phyloP scores from a whole-genome alignment of 2,888 invertebrate genomes.

The Limnephilus auricula region DNA sequence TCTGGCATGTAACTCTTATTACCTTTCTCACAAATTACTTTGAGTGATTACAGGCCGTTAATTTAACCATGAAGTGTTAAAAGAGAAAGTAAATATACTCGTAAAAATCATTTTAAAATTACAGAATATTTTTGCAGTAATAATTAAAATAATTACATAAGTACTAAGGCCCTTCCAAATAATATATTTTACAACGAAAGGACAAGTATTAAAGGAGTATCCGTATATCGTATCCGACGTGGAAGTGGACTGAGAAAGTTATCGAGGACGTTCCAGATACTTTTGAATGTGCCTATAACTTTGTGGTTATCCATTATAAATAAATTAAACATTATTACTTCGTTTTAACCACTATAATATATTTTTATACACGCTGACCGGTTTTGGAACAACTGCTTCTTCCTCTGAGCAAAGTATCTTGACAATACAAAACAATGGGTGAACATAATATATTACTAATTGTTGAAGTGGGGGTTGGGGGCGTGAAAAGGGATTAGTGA shows the following conservation, averaged over 20 bases:
- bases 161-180: not conserved
- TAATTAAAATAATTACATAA: not conserved
- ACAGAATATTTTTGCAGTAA: not conserved
- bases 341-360: too few relatives aligned
- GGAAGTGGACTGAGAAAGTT: not conserved
- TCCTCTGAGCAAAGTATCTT: too few relatives aligned
- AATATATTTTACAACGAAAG: not conserved
- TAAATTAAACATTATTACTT: too few relatives aligned
- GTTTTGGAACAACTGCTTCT: too few relatives aligned
- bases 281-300: too few relatives aligned
- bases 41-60: not conserved
- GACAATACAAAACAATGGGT: too few relatives aligned
- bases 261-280: too few relatives aligned
- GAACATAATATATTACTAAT: too few relatives aligned
- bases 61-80: not conserved
- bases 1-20: not conserved
- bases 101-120: not conserved
- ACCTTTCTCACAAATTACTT: not conserved
- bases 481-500: too few relatives aligned
- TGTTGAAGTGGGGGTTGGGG: too few relatives aligned
- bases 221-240: not conserved
- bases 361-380: too few relatives aligned
- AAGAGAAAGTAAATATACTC: not conserved
- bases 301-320: too few relatives aligned
- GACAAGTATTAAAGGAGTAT: not conserved